These are phyloP conservation scores for Menura novaehollandiae DNA, from an alignment of 2,113 vertebrate genomes.

Conservation along the genomic window DNA sequence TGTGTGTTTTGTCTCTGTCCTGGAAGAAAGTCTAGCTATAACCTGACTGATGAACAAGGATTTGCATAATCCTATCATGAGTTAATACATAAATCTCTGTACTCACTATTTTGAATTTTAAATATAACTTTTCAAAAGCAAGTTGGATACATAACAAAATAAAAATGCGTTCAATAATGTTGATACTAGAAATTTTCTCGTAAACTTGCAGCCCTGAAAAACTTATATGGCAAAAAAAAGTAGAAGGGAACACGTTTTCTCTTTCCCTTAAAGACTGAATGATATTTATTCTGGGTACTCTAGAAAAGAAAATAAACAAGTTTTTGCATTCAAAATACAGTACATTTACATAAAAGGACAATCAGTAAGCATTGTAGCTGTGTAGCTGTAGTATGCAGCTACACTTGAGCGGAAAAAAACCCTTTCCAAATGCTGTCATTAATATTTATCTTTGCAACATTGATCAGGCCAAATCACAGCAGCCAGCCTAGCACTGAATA, in stretches of 20 bases:
- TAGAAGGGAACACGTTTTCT: neutral
- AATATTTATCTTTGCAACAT: slow-evolving; percentile 39
- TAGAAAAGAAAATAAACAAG: slow-evolving; percentile 12
- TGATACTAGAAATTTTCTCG: neutral
- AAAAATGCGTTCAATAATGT: slow-evolving; percentile 1
- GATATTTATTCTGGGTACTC: slow-evolving; percentile 21
- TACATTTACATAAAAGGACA: slow-evolving; percentile 20
- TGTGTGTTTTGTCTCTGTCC: neutral
- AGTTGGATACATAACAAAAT: neutral
- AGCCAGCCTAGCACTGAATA: neutral
- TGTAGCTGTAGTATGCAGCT: neutral
- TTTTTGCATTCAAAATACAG: slow-evolving; percentile 17
- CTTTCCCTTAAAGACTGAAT: slow-evolving; percentile 18
- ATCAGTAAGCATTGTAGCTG: slow-evolving; percentile 11
- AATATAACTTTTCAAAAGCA: neutral
- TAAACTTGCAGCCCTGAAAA: slow-evolving; percentile 12
- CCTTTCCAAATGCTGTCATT: neutral
- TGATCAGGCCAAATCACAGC: neutral
- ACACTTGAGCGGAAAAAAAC: neutral
- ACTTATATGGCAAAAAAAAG: slow-evolving; percentile 1
- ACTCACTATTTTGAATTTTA: neutral
- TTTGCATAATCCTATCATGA: neutral
- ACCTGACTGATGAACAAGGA: neutral
- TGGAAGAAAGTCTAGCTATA: neutral
- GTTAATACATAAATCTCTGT: neutral